Evolutionary conservation across 1,140 invertebrate genomes (phyloP).

Genomic region (Ceratosolen solmsi): DNA sequence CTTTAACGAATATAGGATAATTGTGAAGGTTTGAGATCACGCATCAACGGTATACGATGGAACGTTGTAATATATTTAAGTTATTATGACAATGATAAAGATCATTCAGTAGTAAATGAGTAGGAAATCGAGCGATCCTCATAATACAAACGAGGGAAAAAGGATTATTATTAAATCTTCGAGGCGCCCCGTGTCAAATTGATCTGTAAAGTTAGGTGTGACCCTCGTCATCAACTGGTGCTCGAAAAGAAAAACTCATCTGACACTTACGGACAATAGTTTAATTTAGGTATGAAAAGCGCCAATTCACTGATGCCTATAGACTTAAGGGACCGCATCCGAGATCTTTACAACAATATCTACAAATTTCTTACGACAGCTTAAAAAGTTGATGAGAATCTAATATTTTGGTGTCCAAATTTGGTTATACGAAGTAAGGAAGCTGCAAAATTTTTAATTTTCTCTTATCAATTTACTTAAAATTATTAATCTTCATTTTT

Average conservation of each 20-base stretch:
- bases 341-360: conserved; percentile 59
- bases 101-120: conserved; percentile 28
- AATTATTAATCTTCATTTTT: no score
- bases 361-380: not conserved
- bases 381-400: not conserved
- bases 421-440: no score
- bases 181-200: conserved; percentile 31
- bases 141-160: not conserved
- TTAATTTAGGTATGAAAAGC: conserved; percentile 60
- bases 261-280: conserved; percentile 61
- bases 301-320: conserved; percentile 50
- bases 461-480: no score
- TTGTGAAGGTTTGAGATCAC: not conserved
- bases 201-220: conserved; percentile 38
- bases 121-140: not conserved
- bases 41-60: not conserved
- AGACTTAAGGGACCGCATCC: conserved; percentile 60
- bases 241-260: conserved; percentile 55
- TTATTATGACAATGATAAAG: conserved; percentile 27
- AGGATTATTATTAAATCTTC: conserved; percentile 31
- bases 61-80: not conserved
- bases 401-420: no score
- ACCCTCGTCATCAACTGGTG: conserved; percentile 62
- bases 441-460: no score
- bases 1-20: no score